These are phyloP conservation scores for Ecdyonurus torrentis DNA, from an alignment of 2,888 invertebrate genomes.

Conservation along the genomic window DNA sequence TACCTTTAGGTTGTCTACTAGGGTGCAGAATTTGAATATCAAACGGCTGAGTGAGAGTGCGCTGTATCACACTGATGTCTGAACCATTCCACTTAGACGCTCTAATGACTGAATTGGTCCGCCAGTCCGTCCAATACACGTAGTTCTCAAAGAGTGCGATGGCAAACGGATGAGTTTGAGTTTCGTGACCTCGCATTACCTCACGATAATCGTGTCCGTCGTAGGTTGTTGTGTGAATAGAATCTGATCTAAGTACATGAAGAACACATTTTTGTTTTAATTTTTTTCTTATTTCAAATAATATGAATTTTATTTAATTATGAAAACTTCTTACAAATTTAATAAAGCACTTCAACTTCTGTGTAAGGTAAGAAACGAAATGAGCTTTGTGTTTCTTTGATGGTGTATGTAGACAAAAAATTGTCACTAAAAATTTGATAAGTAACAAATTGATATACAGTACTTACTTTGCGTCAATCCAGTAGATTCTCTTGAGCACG, in stretches of 20 bases:
- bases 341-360: too few relatives aligned
- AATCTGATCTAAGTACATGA: constrained; percentile 46
- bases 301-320: too few relatives aligned
- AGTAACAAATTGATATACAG: too few relatives aligned
- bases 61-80: constrained; percentile 59
- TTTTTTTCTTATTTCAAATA: too few relatives aligned
- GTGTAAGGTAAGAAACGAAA: too few relatives aligned
- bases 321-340: too few relatives aligned
- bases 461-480: constrained; percentile 60
- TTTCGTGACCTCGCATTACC: constrained; percentile 54
- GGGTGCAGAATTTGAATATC: constrained; percentile 73
- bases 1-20: constrained; percentile 47
- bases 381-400: too few relatives aligned
- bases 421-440: too few relatives aligned
- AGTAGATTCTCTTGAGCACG: constrained; percentile 53
- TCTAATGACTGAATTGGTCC: constrained; percentile 66
- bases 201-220: constrained; percentile 53
- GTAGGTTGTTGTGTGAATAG: constrained; percentile 70
- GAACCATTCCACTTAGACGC: constrained; percentile 77
- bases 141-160: constrained; percentile 70
- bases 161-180: constrained; percentile 76
- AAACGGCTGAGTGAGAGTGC: constrained; percentile 76
- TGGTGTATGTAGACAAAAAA: too few relatives aligned
- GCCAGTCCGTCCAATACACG: constrained; percentile 92
- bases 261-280: too few relatives aligned